A percentile compares a stretch with the other conserved stretches of the same genome.
These are phyloP conservation scores for Drosophila paulistorum DNA, from an alignment of 1,140 invertebrate genomes.

Conservation along the genomic window DNA sequence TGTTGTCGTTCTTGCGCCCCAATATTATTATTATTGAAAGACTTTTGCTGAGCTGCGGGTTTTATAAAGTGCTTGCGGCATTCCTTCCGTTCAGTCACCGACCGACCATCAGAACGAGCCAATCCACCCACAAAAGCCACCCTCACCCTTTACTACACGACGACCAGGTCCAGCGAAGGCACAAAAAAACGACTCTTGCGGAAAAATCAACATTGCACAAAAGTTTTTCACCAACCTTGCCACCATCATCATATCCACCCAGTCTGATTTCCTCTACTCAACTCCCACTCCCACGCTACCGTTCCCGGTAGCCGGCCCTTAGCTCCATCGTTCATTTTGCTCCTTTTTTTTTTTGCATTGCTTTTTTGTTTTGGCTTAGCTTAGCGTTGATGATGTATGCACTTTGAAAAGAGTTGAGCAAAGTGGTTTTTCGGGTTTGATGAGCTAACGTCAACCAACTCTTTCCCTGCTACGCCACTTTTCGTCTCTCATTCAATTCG, in stretches of 20 bases:
- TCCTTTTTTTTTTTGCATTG: constrained; percentile 46
- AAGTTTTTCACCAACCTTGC: constrained; percentile 54
- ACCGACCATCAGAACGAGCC: constrained; percentile 13
- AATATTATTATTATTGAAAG: constrained; percentile 78
- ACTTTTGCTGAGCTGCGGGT: constrained; percentile 72
- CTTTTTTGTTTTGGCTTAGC: constrained; percentile 80
- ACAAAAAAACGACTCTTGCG: constrained; percentile 73
- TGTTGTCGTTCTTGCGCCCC: constrained; percentile 54
- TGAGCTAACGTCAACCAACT: constrained; percentile 72
- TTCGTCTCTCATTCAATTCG: not conserved
- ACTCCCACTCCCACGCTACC: not conserved
- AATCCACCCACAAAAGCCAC: not conserved
- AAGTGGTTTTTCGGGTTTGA: constrained; percentile 80
- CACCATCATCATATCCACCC: constrained; percentile 20
- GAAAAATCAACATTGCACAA: constrained; percentile 81
- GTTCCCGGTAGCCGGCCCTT: constrained; percentile 1
- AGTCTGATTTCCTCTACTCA: constrained; percentile 14
- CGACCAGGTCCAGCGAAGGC: constrained; percentile 54
- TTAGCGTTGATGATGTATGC: constrained; percentile 80
- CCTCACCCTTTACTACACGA: constrained; percentile 1
- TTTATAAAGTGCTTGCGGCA: constrained; percentile 72
- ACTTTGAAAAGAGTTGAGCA: constrained; percentile 81
- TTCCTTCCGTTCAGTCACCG: constrained; percentile 32
- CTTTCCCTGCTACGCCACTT: not conserved
- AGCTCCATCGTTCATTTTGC: constrained; percentile 47